Evolutionary conservation across 2,797 vertebrate species (phyloP).

Genomic region (Coilia nasus): DNA sequence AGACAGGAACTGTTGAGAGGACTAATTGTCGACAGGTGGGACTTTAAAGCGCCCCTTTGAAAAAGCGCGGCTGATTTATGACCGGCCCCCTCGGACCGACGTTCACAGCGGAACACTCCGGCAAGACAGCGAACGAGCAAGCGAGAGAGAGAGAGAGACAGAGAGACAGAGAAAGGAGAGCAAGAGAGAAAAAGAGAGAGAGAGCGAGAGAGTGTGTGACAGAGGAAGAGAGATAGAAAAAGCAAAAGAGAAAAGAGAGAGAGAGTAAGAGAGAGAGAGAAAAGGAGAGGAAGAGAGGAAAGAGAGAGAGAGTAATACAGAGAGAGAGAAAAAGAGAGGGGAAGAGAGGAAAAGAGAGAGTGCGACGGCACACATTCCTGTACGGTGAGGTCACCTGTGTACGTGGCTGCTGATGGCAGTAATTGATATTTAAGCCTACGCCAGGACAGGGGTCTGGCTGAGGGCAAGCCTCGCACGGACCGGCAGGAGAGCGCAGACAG

Average conservation of each 20-base stretch:
- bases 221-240: too few species aligned
- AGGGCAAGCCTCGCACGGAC: not conserved
- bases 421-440: constrained; percentile 3
- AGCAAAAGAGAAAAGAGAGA: constrained; percentile 6
- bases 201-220: constrained; percentile 1
- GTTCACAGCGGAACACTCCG: constrained; percentile 58
- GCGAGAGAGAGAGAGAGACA: not conserved
- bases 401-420: not conserved
- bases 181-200: not conserved
- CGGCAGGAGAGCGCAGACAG: not conserved
- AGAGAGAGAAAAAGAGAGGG: not conserved
- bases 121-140: not conserved
- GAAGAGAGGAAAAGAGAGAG: not conserved
- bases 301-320: not conserved
- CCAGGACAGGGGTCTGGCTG: not conserved
- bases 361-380: not conserved
- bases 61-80: constrained; percentile 79
- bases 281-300: too few species aligned
- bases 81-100: constrained; percentile 60
- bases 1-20: constrained; percentile 59
- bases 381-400: not conserved
- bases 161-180: not conserved
- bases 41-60: constrained; percentile 68
- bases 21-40: constrained; percentile 81
- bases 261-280: constrained; percentile 32